A percentile compares a stretch with the other conserved stretches of the same genome.
Evolutionary conservation across 2,113 vertebrate species (phyloP).

Genomic region (Willisornis vidua): DNA sequence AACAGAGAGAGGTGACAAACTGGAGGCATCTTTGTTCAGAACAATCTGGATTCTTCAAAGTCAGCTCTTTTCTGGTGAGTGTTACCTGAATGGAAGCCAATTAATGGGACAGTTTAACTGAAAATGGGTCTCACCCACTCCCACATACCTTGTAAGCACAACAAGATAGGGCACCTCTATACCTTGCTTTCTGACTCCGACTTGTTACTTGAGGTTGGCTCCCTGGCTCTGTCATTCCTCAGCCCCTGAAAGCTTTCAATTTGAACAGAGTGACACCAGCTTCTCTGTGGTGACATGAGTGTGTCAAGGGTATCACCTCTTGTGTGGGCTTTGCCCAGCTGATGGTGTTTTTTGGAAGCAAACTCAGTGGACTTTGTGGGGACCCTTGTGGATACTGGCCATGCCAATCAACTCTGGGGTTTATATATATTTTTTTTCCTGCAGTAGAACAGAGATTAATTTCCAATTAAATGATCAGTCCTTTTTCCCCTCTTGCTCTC

Average conservation of each 20-base stretch:
- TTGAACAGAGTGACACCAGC: background rate
- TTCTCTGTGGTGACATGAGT: accelerated
- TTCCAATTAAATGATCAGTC: background rate
- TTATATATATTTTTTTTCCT: background rate
- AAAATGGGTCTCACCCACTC: background rate
- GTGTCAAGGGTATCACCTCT: background rate
- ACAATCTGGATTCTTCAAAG: background rate
- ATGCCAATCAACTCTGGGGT: background rate
- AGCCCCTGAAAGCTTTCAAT: background rate
- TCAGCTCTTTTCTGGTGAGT: background rate
- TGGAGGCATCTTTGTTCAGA: background rate
- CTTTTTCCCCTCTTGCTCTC: background rate
- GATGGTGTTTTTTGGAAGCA: background rate
- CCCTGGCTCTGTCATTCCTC: background rate
- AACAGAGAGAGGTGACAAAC: background rate
- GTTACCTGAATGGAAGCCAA: background rate
- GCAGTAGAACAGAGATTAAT: background rate
- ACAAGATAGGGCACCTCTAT: background rate
- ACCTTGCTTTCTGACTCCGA: background rate
- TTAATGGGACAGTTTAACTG: background rate
- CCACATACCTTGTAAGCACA: background rate
- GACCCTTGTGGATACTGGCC: background rate
- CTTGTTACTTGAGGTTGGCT: background rate
- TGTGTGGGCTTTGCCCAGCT: background rate
- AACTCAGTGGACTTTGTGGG: background rate